Percentiles rank a stretch among this genome's conserved stretches.
Evolutionary conservation across 2,888 invertebrate species (phyloP).

Genomic region (Epirrhoe tristata): DNA sequence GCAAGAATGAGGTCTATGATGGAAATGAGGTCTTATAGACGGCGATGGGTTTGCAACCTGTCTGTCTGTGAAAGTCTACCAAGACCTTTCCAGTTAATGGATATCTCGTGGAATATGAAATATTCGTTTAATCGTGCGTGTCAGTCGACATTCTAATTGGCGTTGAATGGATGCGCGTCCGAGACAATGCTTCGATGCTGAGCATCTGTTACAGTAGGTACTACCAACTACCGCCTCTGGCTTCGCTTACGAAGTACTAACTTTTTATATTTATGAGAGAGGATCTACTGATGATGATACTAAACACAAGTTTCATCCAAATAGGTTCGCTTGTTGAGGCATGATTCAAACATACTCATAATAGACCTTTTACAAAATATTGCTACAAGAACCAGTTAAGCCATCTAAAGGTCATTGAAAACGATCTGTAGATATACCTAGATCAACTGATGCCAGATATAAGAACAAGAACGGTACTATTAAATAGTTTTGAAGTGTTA

Average conservation of each 20-base stretch:
- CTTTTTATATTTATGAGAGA: background rate
- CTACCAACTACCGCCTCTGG: background rate
- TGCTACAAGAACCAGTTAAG: too few species aligned
- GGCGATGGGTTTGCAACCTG: background rate
- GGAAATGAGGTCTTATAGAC: too few species aligned
- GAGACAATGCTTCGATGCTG: constrained; percentile 57
- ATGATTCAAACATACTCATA: too few species aligned
- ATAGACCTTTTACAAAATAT: too few species aligned
- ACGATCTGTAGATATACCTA: too few species aligned
- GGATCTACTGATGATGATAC: too few species aligned
- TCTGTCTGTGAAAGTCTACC: background rate
- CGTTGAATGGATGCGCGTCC: constrained; percentile 61
- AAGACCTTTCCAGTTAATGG: constrained; percentile 8
- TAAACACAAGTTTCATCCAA: too few species aligned
- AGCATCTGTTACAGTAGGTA: constrained; percentile 14
- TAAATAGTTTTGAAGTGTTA: background rate
- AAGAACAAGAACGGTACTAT: too few species aligned
- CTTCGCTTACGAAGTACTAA: background rate
- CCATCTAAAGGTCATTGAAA: too few species aligned
- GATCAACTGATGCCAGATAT: too few species aligned
- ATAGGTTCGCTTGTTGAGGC: too few species aligned
- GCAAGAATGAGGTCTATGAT: too few species aligned
- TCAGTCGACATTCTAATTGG: constrained; percentile 65
- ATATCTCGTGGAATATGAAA: constrained; percentile 49
- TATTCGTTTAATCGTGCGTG: constrained; percentile 61